phyloP scores from a whole-genome alignment of 2,888 invertebrate genomes.

The Cremastinae sp. region DNA sequence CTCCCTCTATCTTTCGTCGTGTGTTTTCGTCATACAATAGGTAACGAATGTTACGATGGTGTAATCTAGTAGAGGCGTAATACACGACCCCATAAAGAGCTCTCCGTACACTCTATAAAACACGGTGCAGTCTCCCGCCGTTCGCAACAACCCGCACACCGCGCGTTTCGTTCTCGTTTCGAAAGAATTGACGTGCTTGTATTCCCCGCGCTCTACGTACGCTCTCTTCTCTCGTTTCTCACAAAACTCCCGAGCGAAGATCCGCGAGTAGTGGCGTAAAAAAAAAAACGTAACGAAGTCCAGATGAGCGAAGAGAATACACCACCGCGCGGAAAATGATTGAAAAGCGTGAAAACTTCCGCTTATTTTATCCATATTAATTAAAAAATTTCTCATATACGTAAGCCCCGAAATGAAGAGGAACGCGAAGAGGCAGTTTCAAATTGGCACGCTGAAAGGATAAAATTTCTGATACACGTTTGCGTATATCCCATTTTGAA shows the following conservation, averaged over 20 bases:
- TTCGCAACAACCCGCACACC: not conserved
- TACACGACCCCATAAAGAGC: slow-evolving; percentile 4
- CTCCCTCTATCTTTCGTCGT: slow-evolving; percentile 12
- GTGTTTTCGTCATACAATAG: slow-evolving; percentile 23
- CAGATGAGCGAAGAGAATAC: not conserved
- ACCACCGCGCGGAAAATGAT: too few species aligned
- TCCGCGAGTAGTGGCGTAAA: not conserved
- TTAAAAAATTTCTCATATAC: too few species aligned
- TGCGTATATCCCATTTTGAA: too few species aligned
- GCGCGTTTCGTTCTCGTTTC: slow-evolving; percentile 19
- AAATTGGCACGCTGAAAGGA: too few species aligned
- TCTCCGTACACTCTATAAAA: slow-evolving; percentile 13
- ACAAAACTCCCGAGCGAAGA: too few species aligned
- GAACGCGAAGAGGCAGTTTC: too few species aligned
- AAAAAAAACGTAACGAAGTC: not conserved
- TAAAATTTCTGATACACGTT: too few species aligned
- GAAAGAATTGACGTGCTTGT: not conserved
- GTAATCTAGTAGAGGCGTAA: slow-evolving; percentile 16
- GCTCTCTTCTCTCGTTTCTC: too few species aligned
- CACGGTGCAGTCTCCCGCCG: not conserved
- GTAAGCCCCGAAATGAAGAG: too few species aligned
- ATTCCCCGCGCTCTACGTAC: not conserved
- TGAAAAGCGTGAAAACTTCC: too few species aligned
- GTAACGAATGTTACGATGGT: slow-evolving; percentile 29
- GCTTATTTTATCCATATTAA: too few species aligned